Base-by-base conservation (phyloP, 2,113 vertebrate genomes). In the Micronycteris hirsuta region DNA sequence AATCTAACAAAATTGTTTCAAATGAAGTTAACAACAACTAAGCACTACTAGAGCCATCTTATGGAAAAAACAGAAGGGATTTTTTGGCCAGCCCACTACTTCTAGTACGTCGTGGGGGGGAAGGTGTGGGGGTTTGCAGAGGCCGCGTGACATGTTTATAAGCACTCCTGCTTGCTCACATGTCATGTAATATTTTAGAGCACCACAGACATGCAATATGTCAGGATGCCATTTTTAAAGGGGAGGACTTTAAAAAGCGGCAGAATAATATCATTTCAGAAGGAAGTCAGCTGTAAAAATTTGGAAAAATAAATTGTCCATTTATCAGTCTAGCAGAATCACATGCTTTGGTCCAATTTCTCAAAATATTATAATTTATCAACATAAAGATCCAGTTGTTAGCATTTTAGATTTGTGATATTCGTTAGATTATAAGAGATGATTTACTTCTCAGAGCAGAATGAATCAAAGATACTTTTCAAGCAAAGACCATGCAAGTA, bases 391-490 rank as follows among this genome's bases (percentile, higher is more conserved):
- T 71, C 47, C n/a, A 82, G 0, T 26, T 88, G 58, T 97, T 96
- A 93, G 33, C 68, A 58, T 96, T 97, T 97, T 73, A 90, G 41
- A 91, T 96, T 17, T 86, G 92, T 98, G 74, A 83, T 56, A 96
- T 97, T 97, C 5, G 89, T 96, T 97, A 96, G 90, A 52, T 82
- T 96, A 61, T 38, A 96, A 83, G 92, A 92, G 74, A 67, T 70
- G 41, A 5, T 0, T 45, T 91, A 78, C 84, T 87, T 97, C 86
- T 97, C 94, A 96, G 67, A 97, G 73, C 20, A 90, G 26, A 4
- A 82, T 0, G 5, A 96, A 97, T 98, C 96, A 97, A 97, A 94
- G 10, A 81, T 45, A 96, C 88, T 96, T 97, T 96, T 97, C 45
- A 87, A 96, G 93, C 96, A 70, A 86, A 97, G 96, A 98, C 95